Conservation (phyloP, 2,797 vertebrate genomes). For the Brachyrhaphis roseni region DNA sequence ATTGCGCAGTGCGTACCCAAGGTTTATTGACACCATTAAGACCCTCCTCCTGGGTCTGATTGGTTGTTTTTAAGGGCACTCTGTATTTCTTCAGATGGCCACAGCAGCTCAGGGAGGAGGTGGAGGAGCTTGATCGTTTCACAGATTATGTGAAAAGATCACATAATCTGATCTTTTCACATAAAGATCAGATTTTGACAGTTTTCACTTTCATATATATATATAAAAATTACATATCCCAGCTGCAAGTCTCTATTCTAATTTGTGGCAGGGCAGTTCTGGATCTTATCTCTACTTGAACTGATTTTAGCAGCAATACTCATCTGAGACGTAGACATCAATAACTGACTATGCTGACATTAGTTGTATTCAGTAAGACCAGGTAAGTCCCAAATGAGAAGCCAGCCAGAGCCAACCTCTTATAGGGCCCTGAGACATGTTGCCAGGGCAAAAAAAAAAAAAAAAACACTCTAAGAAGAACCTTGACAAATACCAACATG, state of each 20-base stretch:
- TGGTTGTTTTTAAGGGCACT: no score
- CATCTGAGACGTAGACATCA: neutral
- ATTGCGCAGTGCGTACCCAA: no score
- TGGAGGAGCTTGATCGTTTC: no score
- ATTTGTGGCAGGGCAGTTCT: neutral
- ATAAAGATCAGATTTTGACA: no score
- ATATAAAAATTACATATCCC: no score
- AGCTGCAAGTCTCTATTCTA: neutral
- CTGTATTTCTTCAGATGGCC: no score
- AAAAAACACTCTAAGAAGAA: neutral
- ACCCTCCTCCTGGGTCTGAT: no score
- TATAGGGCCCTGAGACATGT: neutral
- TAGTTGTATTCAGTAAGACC: neutral
- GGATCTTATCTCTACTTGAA: neutral
- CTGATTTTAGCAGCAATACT: neutral
- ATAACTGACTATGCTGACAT: neutral
- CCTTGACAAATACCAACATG: neutral
- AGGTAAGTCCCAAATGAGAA: neutral
- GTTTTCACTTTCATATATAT: no score
- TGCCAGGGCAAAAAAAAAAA: neutral
- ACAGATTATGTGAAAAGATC: no score
- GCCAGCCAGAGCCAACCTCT: neutral
- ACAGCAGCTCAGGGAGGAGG: no score
- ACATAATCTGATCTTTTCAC: no score
- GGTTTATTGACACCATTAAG: no score